These are phyloP conservation scores for Urocitellus parryii DNA, from an alignment of 2,113 vertebrate species.

Conservation along the genomic window DNA sequence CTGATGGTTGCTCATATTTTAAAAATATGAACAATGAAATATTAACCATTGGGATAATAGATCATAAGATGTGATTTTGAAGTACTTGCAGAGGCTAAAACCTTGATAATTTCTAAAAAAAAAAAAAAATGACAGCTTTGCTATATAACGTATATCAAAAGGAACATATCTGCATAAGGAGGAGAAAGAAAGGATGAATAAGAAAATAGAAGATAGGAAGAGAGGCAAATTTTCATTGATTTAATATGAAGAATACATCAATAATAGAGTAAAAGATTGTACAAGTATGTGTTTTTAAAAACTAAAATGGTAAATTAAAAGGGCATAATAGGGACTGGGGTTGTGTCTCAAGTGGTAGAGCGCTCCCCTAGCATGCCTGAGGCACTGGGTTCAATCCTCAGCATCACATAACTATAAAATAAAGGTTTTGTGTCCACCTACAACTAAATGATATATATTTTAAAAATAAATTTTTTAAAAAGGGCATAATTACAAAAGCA, in stretches of 20 bases:
- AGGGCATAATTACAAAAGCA: neutral
- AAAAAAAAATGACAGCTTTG: neutral
- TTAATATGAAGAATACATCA: neutral
- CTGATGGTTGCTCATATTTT: neutral
- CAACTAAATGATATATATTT: too few species aligned
- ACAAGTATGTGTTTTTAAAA: neutral
- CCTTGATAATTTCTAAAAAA: neutral
- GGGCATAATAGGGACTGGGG: too few species aligned
- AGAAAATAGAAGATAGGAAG: neutral
- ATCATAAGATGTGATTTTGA: neutral
- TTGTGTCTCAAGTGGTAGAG: too few species aligned
- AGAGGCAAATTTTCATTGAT: neutral
- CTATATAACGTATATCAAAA: neutral
- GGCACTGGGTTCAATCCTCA: too few species aligned
- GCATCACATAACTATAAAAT: too few species aligned
- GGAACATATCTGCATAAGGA: accelerated
- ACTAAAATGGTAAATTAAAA: neutral
- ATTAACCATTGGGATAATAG: neutral
- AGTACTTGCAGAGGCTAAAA: neutral
- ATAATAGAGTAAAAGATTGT: neutral
- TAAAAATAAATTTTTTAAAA: too few species aligned
- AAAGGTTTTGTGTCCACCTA: too few species aligned
- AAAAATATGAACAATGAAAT: neutral
- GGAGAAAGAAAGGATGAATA: neutral
- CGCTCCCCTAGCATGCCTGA: too few species aligned